Conservation (phyloP, 2,797 vertebrate genomes). For the Hybognathus amarus region DNA sequence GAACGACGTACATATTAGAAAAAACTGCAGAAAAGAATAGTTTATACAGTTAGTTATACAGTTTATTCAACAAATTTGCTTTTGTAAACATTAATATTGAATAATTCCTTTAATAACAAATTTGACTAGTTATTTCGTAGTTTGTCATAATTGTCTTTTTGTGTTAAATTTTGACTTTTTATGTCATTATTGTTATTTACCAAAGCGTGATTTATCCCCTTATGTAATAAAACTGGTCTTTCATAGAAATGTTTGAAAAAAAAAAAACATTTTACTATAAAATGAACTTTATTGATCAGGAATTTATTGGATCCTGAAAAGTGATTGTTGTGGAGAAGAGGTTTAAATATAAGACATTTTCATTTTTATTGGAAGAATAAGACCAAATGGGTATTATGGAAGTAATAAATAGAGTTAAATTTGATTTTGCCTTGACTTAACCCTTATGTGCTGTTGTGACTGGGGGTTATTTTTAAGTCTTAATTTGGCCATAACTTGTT, state of each 20-base stretch:
- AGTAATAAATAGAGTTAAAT: not conserved
- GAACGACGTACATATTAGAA: rapidly evolving
- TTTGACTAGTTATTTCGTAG: too few species aligned
- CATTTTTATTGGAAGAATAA: not conserved
- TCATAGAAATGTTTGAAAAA: not conserved
- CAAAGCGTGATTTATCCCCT: not conserved
- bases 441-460: too few species aligned
- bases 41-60: not conserved
- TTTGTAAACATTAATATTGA: not conserved
- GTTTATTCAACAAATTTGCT: not conserved
- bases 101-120: too few species aligned
- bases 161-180: not conserved
- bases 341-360: not conserved
- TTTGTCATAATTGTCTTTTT: not conserved
- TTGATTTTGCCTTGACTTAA: not conserved
- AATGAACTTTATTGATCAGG: not conserved
- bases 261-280: not conserved
- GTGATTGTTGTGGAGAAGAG: not conserved
- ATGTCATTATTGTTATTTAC: not conserved
- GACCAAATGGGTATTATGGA: not conserved
- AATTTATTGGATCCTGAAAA: not conserved
- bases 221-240: not conserved
- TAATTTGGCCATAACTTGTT: too few species aligned
- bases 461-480: too few species aligned
- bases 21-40: not conserved